phyloP scores from a whole-genome alignment of 2,888 invertebrate species.

The Petrophora chlorosata region DNA sequence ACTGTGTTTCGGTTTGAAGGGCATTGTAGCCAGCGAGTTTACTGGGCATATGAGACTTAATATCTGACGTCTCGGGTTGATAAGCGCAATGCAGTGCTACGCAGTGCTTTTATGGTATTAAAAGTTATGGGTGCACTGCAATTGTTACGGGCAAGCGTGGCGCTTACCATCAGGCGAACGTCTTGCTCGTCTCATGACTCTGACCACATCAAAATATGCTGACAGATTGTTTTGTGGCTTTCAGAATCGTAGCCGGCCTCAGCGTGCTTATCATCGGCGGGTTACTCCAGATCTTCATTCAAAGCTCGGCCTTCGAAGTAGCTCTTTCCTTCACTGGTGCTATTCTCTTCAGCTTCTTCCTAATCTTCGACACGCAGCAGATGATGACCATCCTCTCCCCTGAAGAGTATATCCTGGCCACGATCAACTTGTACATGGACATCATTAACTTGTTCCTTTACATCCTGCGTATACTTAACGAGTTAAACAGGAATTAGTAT shows the following conservation, averaged over 20 bases:
- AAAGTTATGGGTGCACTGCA: no score
- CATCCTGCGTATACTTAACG: conserved; percentile 89
- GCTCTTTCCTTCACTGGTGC: conserved; percentile 89
- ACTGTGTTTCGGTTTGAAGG: no score
- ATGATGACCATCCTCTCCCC: conserved; percentile 91
- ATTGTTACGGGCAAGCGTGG: no score
- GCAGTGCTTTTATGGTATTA: no score
- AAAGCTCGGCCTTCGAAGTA: conserved; percentile 88
- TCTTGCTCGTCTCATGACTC: no score
- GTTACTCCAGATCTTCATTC: conserved; percentile 89
- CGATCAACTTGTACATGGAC: conserved; percentile 94
- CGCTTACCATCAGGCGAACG: no score
- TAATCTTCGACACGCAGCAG: conserved; percentile 93
- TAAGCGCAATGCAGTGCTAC: no score
- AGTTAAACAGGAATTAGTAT: conserved; percentile 80
- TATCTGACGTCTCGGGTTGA: no score
- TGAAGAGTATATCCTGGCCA: conserved; percentile 94
- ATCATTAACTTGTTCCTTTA: conserved; percentile 93
- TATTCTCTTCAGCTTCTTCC: conserved; percentile 90
- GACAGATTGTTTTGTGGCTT: no score
- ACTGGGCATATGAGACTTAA: no score
- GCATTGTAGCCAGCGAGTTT: no score
- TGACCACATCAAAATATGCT: no score
- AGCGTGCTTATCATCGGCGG: conserved; percentile 88
- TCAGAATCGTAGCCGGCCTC: conserved; percentile 86